Percentiles rank a stretch among this genome's conserved stretches.
These are phyloP conservation scores for Brachypteracias leptosomus DNA, from an alignment of 2,113 vertebrate species.

Conservation along the genomic window DNA sequence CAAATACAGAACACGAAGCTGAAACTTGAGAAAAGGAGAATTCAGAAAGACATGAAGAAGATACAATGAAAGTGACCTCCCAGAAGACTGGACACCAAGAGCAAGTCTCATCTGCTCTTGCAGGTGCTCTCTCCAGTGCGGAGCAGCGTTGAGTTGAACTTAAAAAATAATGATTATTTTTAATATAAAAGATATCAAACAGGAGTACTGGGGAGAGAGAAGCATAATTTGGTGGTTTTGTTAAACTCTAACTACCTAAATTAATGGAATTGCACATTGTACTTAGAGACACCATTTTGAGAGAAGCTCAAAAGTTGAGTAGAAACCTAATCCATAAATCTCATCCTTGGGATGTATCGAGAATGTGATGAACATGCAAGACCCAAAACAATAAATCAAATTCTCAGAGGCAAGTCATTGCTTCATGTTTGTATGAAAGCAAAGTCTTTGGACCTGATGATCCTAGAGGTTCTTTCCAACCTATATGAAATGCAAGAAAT, in stretches of 20 bases:
- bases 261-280: background rate
- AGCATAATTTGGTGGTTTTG: background rate
- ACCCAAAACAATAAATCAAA: background rate
- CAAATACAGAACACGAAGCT: conserved; percentile 81
- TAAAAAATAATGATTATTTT: background rate
- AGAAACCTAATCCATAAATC: background rate
- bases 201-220: background rate
- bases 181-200: background rate
- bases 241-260: background rate
- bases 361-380: background rate
- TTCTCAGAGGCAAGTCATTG: background rate
- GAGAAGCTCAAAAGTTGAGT: background rate
- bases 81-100: conserved; percentile 42
- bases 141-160: background rate
- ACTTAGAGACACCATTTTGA: background rate
- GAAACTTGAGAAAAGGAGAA: conserved; percentile 78
- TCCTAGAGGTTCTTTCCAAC: too few relatives aligned
- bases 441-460: too few relatives aligned
- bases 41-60: conserved; percentile 76
- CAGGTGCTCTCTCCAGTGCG: background rate
- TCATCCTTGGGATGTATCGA: background rate
- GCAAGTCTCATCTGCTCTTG: background rate
- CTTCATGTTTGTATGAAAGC: background rate
- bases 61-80: conserved; percentile 46
- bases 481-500: too few relatives aligned